phyloP scores from a whole-genome alignment of 2,888 invertebrate genomes.

The Gasteruption jaculator region DNA sequence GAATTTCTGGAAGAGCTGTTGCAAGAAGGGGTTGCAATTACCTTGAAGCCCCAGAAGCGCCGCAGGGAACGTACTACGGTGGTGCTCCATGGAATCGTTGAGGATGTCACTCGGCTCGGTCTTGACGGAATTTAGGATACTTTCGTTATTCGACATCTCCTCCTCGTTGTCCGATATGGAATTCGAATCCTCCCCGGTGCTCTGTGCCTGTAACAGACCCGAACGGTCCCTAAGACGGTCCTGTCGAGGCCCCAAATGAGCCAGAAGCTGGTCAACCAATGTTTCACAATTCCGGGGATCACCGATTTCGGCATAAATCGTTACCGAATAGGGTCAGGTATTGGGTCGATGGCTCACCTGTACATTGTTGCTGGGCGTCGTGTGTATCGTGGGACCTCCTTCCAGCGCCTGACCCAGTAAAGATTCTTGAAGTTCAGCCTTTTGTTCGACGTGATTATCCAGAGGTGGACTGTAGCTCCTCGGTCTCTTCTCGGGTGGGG shows the following conservation, averaged over 20 bases:
- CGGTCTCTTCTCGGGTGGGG: conserved; percentile 54
- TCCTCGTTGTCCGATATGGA: conserved; percentile 55
- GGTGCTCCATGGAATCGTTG: conserved; percentile 64
- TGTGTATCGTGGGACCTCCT: conserved; percentile 65
- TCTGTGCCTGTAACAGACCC: conserved; percentile 58
- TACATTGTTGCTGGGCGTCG: conserved; percentile 46
- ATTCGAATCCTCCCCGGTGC: conserved; percentile 78
- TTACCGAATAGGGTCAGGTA: too few relatives aligned
- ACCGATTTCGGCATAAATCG: too few relatives aligned
- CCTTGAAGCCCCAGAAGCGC: conserved; percentile 78
- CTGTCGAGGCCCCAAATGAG: too few relatives aligned
- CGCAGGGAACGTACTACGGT: conserved; percentile 71
- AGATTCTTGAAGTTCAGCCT: conserved; percentile 66
- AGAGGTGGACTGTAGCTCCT: conserved; percentile 48
- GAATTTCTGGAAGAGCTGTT: too few relatives aligned
- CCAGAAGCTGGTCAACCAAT: too few relatives aligned
- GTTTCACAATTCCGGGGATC: too few relatives aligned
- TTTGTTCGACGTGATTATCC: conserved; percentile 45
- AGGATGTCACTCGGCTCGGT: conserved; percentile 67
- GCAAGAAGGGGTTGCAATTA: conserved; percentile 40
- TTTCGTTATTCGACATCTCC: conserved; percentile 61
- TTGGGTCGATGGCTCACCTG: too few relatives aligned
- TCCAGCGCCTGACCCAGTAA: conserved; percentile 75
- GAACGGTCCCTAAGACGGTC: too few relatives aligned
- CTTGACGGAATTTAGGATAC: conserved; percentile 72